Base-by-base conservation (phyloP, 2,113 vertebrate species). In the Bettongia penicillata region DNA sequence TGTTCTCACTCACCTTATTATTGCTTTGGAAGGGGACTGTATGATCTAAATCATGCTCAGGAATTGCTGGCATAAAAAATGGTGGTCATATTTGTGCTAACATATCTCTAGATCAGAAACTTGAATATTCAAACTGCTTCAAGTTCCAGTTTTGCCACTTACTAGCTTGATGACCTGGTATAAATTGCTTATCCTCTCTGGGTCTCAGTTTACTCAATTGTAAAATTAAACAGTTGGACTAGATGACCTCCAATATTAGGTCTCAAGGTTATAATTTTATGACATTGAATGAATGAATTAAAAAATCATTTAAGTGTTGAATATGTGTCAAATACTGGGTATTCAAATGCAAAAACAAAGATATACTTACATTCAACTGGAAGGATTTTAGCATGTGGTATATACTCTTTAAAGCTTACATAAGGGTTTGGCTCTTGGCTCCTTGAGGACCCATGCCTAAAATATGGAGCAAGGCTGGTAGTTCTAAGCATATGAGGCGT, bases 31-130 rank as follows among this genome's bases (percentile, higher is more conserved):
- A 3, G 5, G 50, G 84, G 53, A 94, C 53, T 94, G 22, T 19
- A 49, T 84, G 47, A 84, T 31, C 52, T 53, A 48, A 68, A 11
- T 92, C 22, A 84, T 11, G 14, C 11, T 26, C 23, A 25, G 26
- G 95, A n/a, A 23, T n/a, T 3, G 31, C 53, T 93, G 14, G 24
- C 48, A n/a, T 94, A 91, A 26, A 52, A 91, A 91, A 2, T 49
- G 19, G 25, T 92, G 8, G 43, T 16, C 47, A 14, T 0, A 51
- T 53, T 43, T 53, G 47, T 94, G 92, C 22, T 53, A 91, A 93
- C 90, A 43, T 94, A 26, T 90, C 43, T 92, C 52, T 61, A 50
- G 90, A n/a, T 22, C 7, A 94, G 77, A 68, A 91, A 48, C 94
- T 49, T 53, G 55, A 31, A 92, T 91, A 68, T 89, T 93, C 92